phyloP scores from a whole-genome alignment of 2,113 vertebrate species.

The Campylomormyrus tamandua region DNA sequence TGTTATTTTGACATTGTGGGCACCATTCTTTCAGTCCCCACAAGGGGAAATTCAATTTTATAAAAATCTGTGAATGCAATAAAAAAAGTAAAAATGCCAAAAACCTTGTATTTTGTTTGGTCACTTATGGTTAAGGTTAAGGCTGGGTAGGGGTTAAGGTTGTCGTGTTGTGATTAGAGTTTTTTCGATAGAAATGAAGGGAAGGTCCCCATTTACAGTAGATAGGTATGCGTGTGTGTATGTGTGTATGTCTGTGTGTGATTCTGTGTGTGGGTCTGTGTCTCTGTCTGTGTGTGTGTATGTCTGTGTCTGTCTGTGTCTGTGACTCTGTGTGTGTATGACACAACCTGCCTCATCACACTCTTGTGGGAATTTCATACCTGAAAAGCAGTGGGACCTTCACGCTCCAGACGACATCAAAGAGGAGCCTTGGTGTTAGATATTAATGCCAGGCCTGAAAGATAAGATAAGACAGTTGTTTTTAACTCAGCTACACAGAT shows the following conservation, averaged over 20 bases:
- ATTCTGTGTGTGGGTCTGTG: too few species aligned
- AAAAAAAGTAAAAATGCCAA: too few species aligned
- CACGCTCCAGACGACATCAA: background rate
- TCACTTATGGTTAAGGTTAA: too few species aligned
- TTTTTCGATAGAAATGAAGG: too few species aligned
- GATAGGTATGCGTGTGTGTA: background rate
- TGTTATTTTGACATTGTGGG: too few species aligned
- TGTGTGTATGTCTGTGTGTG: background rate
- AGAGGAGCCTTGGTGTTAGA: conserved; percentile 9
- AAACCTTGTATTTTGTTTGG: too few species aligned
- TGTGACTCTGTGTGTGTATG: background rate
- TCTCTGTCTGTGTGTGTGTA: background rate
- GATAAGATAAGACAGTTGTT: conserved; percentile 13
- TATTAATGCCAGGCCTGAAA: background rate
- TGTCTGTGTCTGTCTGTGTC: background rate
- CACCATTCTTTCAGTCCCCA: too few species aligned
- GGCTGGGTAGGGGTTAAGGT: too few species aligned
- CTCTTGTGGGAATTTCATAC: background rate
- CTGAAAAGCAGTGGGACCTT: background rate
- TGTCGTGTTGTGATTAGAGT: too few species aligned
- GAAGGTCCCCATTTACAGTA: too few species aligned
- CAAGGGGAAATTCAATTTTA: too few species aligned
- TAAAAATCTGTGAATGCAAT: too few species aligned
- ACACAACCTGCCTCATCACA: background rate
- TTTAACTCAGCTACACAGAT: background rate